phyloP scores from a whole-genome alignment of 2,797 vertebrate genomes.

The Trichosurus vulpecula region DNA sequence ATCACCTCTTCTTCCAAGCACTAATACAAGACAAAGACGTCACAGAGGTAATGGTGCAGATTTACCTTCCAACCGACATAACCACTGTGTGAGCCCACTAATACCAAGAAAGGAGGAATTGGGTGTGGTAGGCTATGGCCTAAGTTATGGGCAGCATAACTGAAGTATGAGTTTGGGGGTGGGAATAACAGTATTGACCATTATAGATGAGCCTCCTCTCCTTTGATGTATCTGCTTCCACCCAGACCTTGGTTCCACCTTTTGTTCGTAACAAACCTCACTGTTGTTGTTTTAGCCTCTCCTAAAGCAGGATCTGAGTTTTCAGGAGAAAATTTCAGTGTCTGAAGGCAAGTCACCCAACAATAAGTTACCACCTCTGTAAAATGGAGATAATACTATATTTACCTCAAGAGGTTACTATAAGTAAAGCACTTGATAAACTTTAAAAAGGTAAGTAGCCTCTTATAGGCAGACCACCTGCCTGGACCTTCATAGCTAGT shows the following conservation, averaged over 20 bases:
- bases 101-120: neutral
- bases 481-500: neutral
- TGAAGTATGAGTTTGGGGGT: neutral
- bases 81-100: neutral
- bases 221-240: neutral
- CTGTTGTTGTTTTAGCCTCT: neutral
- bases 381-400: neutral
- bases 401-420: neutral
- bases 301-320: neutral
- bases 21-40: conserved; percentile 72
- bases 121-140: neutral
- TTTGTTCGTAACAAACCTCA: neutral
- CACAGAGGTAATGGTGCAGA: conserved; percentile 79
- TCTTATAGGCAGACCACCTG: too few relatives aligned
- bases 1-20: conserved; percentile 83
- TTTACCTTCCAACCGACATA: neutral
- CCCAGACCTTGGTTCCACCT: neutral
- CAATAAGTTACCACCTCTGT: neutral
- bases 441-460: neutral
- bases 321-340: neutral
- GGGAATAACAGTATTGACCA: neutral
- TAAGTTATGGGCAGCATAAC: neutral
- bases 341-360: neutral
- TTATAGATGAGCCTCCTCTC: neutral
- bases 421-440: neutral